Evolutionary conservation across 1,140 invertebrate genomes (phyloP).

Genomic region (Ruditapes philippinarum): DNA sequence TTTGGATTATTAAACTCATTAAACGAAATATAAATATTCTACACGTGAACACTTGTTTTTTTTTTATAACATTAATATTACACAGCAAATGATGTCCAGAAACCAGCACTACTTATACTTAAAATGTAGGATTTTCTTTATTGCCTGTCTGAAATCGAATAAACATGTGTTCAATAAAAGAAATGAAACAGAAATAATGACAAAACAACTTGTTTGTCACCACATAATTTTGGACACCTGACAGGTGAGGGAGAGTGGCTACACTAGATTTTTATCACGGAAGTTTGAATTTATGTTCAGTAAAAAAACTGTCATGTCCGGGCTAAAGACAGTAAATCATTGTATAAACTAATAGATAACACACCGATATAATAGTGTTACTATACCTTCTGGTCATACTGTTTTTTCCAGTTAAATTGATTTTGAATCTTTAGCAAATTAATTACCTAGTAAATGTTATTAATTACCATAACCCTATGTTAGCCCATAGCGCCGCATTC

Average conservation of each 20-base stretch:
- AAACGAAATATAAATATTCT: no score
- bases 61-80: no score
- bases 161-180: conserved; percentile 24
- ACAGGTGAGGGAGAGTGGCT: neutral
- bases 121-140: no score
- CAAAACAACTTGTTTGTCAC: neutral
- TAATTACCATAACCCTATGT: no score
- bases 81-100: no score
- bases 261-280: conserved; percentile 6
- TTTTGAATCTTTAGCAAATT: no score
- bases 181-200: neutral
- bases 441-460: no score
- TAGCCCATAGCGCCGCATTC: no score
- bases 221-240: neutral
- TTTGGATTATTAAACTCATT: no score
- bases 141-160: neutral
- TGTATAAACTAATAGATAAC: neutral
- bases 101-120: no score
- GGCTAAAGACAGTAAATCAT: neutral
- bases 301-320: conserved; percentile 1
- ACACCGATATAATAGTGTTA: neutral
- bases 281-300: conserved; percentile 1
- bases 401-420: neutral
- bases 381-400: neutral
- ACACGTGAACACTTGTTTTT: no score